Percentiles rank a stretch among this genome's conserved stretches.
Evolutionary conservation across 2,113 vertebrate genomes (phyloP).

Genomic region (Mola mola): DNA sequence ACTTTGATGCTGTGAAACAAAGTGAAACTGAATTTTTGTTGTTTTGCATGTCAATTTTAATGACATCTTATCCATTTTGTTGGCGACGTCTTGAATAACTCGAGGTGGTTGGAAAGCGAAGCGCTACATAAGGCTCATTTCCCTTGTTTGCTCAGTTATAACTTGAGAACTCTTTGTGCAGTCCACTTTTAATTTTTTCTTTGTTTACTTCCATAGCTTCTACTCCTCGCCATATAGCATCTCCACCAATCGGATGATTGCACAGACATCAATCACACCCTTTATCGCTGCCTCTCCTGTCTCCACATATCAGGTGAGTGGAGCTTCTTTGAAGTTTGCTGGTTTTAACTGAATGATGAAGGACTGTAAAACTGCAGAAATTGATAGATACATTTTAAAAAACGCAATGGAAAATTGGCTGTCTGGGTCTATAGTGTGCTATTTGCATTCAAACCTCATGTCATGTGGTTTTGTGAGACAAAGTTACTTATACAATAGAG

Average conservation of each 20-base stretch:
- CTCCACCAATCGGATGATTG: slow-evolving; percentile 99
- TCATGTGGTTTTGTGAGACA: too few species aligned
- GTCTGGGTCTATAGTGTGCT: too few species aligned
- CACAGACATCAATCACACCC: slow-evolving; percentile 98
- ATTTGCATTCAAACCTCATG: too few species aligned
- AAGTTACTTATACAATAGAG: too few species aligned
- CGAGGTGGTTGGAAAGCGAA: slow-evolving; percentile 34
- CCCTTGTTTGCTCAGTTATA: slow-evolving; percentile 24
- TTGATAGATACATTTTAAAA: background rate
- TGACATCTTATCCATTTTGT: slow-evolving; percentile 63
- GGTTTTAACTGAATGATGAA: background rate
- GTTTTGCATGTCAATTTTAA: slow-evolving; percentile 61
- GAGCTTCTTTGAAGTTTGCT: background rate
- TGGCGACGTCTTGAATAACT: slow-evolving; percentile 28
- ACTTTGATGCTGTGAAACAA: slow-evolving; percentile 52
- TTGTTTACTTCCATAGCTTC: slow-evolving; percentile 85
- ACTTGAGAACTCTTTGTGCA: background rate
- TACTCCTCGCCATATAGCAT: slow-evolving; percentile 99
- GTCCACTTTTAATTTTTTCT: background rate
- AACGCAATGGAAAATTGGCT: background rate
- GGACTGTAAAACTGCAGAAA: background rate
- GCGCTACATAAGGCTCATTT: slow-evolving; percentile 14
- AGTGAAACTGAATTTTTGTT: slow-evolving; percentile 57
- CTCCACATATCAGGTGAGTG: slow-evolving; percentile 97
- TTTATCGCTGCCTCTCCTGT: slow-evolving; percentile 99